Evolutionary conservation across 2,888 invertebrate species (phyloP).

Genomic region (Orchesella flavescens): DNA sequence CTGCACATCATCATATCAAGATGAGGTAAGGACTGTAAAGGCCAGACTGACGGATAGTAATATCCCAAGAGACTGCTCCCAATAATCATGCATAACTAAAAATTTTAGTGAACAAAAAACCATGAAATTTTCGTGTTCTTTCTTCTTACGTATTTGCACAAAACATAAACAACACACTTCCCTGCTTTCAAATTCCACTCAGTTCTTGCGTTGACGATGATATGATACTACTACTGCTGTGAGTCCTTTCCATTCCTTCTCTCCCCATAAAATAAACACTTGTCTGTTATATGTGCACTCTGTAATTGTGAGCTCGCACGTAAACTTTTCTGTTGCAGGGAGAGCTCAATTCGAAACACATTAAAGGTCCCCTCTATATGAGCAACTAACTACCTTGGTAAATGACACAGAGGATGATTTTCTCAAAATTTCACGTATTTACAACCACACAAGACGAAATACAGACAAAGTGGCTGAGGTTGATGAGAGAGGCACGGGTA

Average conservation of each 20-base stretch:
- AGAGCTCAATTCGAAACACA: slow-evolving; percentile 9
- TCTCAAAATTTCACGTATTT: background rate
- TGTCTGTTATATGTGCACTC: background rate
- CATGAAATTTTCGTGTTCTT: slow-evolving; percentile 46
- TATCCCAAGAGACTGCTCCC: slow-evolving; percentile 13
- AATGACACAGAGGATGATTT: background rate
- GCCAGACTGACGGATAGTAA: slow-evolving; percentile 31
- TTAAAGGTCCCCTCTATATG: background rate
- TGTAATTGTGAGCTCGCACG: slow-evolving; percentile 9
- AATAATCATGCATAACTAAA: slow-evolving; percentile 47
- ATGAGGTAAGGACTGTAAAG: slow-evolving; percentile 34
- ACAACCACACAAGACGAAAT: slow-evolving; percentile 3
- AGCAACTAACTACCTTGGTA: background rate
- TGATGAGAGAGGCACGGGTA: background rate
- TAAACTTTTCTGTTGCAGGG: slow-evolving; percentile 18
- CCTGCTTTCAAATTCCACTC: background rate
- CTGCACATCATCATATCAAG: slow-evolving; percentile 34
- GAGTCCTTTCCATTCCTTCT: slow-evolving; percentile 20
- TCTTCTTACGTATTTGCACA: slow-evolving; percentile 14
- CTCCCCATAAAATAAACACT: no score
- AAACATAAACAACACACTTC: slow-evolving; percentile 5
- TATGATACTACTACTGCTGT: no score
- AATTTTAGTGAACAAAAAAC: slow-evolving; percentile 45
- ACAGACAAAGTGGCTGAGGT: background rate
- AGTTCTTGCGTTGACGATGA: no score